Base-by-base conservation (phyloP, 2,797 vertebrate species). In the Cynodonichthys magdalenae region DNA sequence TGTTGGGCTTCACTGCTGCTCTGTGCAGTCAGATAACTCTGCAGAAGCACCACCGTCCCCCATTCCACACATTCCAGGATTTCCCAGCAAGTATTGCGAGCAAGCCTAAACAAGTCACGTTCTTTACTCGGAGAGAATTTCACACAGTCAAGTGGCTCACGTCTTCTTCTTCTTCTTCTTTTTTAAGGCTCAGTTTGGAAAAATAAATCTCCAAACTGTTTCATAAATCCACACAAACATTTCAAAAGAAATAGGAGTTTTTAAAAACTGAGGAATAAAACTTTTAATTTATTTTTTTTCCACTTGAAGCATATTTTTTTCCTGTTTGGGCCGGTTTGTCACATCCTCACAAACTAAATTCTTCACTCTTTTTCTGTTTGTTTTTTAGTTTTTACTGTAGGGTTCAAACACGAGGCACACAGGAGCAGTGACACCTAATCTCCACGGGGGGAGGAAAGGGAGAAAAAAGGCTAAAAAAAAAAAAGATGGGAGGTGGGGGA, bases 21-120 rank as follows among this genome's bases (percentile, higher is more conserved):
- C 84, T 67, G 55, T 84, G 85, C 83, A 88, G 85, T 82, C 85
- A 90, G 86, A 91, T 87, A 90, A 80, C 86, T 31, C 29, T 91
- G 82, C 88, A 89, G 84, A 89, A 87, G 87, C 90, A 87, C 90
- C 87, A 89, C 89, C 79, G 81, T 82, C 87, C 86, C 87, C 92
- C 90, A 95, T 96, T 95, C 94, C 94, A 93, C 83, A 89, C 96
- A 97, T 96, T 96, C 95, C 95, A 94, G 85, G 81, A 92, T 90
- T 93, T 95, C 92, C 92, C 92, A 94, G 93, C 93, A 94, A 91
- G 92, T 94, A 93, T 92, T 92, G 91, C 92, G 91, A 94, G 92
- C 96, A 94, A 94, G 96, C 94, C 94, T 89, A 88, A 92, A 95
- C 96, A 96, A 94, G 95, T 94, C 92, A 90, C 74, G 89, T 92